A percentile compares a stretch with the other conserved stretches of the same genome.
Conservation (phyloP, 2,113 vertebrate species). For the Cacatua alba region DNA sequence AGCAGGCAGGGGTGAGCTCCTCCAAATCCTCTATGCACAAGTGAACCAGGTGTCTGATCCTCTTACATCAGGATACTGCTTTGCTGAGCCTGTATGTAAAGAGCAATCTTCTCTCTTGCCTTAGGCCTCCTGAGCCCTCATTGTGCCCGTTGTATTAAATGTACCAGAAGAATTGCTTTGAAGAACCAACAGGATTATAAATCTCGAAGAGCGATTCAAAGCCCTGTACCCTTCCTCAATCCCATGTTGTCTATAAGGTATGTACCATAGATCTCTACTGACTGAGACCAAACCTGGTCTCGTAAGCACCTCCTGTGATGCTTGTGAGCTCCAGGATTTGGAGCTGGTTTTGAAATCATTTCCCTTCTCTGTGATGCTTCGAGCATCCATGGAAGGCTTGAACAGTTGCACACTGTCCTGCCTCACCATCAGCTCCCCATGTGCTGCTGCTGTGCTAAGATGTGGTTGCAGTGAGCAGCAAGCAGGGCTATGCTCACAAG, state of each 20-base stretch:
- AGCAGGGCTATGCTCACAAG: not conserved
- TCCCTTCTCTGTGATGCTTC: not conserved
- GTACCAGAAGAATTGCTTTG: not conserved
- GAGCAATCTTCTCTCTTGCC: not conserved
- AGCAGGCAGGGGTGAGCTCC: not conserved
- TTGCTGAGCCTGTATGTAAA: not conserved
- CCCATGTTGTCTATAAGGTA: not conserved
- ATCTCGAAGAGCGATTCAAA: not conserved
- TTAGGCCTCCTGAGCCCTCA: not conserved
- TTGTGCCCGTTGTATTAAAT: not conserved
- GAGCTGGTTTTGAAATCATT: not conserved
- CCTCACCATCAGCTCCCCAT: not conserved
- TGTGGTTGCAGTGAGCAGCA: not conserved
- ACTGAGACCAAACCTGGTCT: not conserved
- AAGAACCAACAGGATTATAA: not conserved
- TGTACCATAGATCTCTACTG: accelerated
- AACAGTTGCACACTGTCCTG: accelerated
- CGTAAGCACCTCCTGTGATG: not conserved
- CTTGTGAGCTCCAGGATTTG: not conserved
- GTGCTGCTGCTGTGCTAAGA: not conserved
- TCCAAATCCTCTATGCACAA: not conserved
- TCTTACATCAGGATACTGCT: not conserved
- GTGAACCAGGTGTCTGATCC: not conserved
- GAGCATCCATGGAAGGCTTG: not conserved
- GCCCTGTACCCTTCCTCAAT: not conserved